phyloP scores from a whole-genome alignment of 2,797 vertebrate genomes.

The Masticophis lateralis region DNA sequence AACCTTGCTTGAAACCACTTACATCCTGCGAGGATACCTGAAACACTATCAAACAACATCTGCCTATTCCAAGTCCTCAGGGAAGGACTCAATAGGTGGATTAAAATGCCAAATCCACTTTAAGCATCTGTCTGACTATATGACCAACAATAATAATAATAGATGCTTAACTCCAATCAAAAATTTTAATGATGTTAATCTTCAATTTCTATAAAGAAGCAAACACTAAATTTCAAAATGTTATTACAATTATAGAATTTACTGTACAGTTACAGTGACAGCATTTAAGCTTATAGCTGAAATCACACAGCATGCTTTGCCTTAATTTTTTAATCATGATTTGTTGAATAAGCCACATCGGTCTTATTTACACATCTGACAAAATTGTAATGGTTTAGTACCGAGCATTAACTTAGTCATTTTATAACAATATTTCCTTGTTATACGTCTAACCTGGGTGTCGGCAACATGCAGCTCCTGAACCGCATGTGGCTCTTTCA shows the following conservation, averaged over 20 bases:
- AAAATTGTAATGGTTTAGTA: background rate
- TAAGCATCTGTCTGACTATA: background rate
- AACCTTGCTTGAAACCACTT: background rate
- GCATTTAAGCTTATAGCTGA: background rate
- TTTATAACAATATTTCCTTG: background rate
- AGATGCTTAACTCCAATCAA: background rate
- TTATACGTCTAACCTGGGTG: background rate
- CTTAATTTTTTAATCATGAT: background rate
- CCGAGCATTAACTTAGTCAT: background rate
- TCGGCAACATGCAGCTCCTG: too few species aligned
- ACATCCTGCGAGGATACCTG: background rate
- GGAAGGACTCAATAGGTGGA: background rate
- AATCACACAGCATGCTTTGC: background rate
- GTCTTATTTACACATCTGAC: background rate
- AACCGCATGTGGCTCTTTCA: too few species aligned
- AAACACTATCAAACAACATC: background rate
- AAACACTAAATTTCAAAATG: background rate
- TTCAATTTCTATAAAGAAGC: background rate
- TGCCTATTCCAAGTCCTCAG: background rate
- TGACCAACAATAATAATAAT: background rate
- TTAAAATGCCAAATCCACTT: background rate
- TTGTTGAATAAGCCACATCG: background rate
- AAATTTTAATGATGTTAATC: background rate
- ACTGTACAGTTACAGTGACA: background rate
- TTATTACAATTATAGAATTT: background rate